Evolutionary conservation across 2,113 vertebrate genomes (phyloP), one percentile per base, ranked within the genome.

Genomic region (Onychorhynchus coronatus): DNA sequence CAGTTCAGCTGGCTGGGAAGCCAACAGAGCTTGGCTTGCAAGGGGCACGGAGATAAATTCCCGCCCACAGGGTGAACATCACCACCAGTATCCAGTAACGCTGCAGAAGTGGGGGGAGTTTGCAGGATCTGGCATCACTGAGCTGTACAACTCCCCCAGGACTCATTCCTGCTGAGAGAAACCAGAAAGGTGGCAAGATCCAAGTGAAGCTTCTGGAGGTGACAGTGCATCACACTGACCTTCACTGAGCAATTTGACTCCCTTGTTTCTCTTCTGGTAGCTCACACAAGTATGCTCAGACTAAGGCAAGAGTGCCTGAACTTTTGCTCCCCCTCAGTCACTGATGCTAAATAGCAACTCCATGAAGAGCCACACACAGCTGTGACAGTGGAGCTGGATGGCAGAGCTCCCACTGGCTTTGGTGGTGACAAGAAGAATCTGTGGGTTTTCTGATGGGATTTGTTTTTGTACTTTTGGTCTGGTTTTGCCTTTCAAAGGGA

Each of bases 71-170:
- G 44, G 39, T 12, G 7, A 49, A 24, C 35, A 37, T 23, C 21
- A 3, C 35, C 59, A 19, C 14, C 23, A 16, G 12, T 9, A 71
- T 24, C 65, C 61, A 81, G 47, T 11, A 62, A 39, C 1, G 4
- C 83, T 72, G 41, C 11, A 9, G 8, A 52, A 65, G 17, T 9
- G 19, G 9, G 14, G 8, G 22, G 42, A 27, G 55, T 88, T 76
- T 18, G 72, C 37, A 24, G 14, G 23, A 30, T 0, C 4, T 41
- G 12, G 2, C 37, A 58, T 19, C 1, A 0, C 61, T 11, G 37
- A 73, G 53, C 2, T 1, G 35, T 35, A 20, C 30, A 20, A 2
- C 27, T 37, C n/a, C 70, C 17, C 12, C 30, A 44, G 65, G 68
- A 50, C 20, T 42, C 47, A 35, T 22, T 73, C 53, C 58, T 73